A percentile compares a stretch with the other conserved stretches of the same genome.
phyloP scores from a whole-genome alignment of 1,140 invertebrate genomes.

The Lethrus apterus region DNA sequence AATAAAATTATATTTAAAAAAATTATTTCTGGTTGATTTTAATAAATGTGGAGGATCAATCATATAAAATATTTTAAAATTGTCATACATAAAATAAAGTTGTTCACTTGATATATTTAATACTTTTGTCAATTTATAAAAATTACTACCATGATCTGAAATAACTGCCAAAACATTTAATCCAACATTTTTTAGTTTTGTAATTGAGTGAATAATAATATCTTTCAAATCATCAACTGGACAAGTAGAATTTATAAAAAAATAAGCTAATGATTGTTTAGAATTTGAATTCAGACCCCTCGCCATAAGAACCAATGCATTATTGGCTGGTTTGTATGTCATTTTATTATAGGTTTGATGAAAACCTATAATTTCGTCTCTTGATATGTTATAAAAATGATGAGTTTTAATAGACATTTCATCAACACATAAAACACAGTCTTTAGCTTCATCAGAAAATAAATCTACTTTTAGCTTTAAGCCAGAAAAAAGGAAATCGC shows the following conservation, averaged over 20 bases:
- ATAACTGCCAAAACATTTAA: constrained; percentile 23
- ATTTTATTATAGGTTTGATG: not conserved
- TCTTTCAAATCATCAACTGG: constrained; percentile 19
- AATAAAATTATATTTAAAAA: constrained; percentile 20
- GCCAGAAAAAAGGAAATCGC: too few species aligned
- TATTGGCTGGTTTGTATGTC: constrained; percentile 8
- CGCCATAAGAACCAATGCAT: constrained; percentile 16
- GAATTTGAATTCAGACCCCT: constrained; percentile 24
- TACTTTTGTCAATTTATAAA: constrained; percentile 21
- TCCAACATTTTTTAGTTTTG: constrained; percentile 21
- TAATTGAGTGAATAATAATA: constrained; percentile 22
- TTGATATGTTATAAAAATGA: not conserved
- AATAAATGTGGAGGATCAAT: constrained; percentile 28
- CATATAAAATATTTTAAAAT: constrained; percentile 24
- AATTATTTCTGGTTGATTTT: constrained; percentile 25
- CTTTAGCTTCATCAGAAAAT: not conserved
- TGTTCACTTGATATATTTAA: constrained; percentile 20
- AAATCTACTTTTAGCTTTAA: constrained; percentile 3
- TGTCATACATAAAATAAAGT: constrained; percentile 22
- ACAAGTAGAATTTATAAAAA: constrained; percentile 19
- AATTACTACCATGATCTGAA: constrained; percentile 24
- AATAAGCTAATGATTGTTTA: constrained; percentile 28
- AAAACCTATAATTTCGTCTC: constrained; percentile 8
- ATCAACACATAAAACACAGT: constrained; percentile 2
- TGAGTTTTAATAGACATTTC: not conserved